phyloP scores from a whole-genome alignment of 1,140 invertebrate species.

The Zaprionus gabonicus region DNA sequence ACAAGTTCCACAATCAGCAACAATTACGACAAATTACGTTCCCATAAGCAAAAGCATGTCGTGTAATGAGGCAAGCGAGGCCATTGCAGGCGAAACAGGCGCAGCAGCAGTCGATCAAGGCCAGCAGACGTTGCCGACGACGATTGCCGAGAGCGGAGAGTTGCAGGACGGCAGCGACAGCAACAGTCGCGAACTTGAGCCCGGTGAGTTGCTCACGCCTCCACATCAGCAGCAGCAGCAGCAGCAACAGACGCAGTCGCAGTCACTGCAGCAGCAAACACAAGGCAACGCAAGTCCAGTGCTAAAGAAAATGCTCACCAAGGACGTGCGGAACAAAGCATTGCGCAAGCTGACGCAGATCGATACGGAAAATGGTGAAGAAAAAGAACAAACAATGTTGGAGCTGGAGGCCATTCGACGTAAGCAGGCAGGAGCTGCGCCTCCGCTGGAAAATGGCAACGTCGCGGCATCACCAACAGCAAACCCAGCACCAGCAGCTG shows the following conservation, averaged over 20 bases:
- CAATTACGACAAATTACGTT: neutral
- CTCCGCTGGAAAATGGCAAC: slow-evolving; percentile 39
- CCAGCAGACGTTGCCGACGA: neutral
- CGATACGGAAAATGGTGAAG: slow-evolving; percentile 38
- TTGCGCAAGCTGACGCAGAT: slow-evolving; percentile 61
- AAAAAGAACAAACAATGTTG: slow-evolving; percentile 18
- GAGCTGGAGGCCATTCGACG: slow-evolving; percentile 40
- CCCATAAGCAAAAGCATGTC: neutral
- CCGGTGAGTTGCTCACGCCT: slow-evolving; percentile 78
- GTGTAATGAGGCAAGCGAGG: neutral
- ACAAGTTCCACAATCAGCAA: slow-evolving; percentile 2
- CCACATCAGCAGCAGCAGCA: slow-evolving; percentile 53
- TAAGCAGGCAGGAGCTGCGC: slow-evolving; percentile 29
- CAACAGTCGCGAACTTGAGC: slow-evolving; percentile 66
- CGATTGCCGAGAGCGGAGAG: slow-evolving; percentile 5
- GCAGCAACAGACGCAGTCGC: neutral
- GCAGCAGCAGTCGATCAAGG: neutral
- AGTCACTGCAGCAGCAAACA: slow-evolving; percentile 2
- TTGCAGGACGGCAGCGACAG: slow-evolving; percentile 52
- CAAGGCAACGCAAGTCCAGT: slow-evolving; percentile 32
- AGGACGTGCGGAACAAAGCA: slow-evolving; percentile 57
- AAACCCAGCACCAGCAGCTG: neutral
- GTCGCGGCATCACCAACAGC: neutral
- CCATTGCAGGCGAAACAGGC: neutral
- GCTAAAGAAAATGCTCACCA: slow-evolving; percentile 53